Base-by-base conservation (phyloP, 2,113 vertebrate species). In the Pelecanus crispus region DNA sequence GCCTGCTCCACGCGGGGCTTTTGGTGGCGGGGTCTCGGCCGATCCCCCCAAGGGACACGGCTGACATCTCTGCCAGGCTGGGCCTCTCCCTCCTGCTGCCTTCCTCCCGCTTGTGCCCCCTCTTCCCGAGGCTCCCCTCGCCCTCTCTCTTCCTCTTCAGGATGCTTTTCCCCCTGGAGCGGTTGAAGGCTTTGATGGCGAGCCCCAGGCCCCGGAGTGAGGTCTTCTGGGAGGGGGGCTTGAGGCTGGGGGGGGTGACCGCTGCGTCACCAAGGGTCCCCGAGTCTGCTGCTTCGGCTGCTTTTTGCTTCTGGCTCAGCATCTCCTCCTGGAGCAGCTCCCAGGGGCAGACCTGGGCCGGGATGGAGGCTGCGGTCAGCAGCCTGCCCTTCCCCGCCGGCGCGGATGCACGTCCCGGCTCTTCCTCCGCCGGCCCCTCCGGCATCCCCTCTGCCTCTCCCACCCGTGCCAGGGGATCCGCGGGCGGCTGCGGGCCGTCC, bases 121-220 rank as follows among this genome's bases (percentile, higher is more conserved):
- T 77, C 31, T 24, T 47, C 67, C 92, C 20, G 6, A 84, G 70
- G 58, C 73, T 87, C 7, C 50, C 95, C 40, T 95, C 92, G 0
- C 66, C 63, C 2, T 97, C 86, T 34, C 91, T 94, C 34, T 72
- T 97, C 50, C 92, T 97, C 36, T 34, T 93, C 58, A 84, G 65
- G 44, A 63, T 40, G 91, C 95, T 93, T 70, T 89, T 97, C 16
- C 80, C 61, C 79, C 88, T 87, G 81, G 97, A 86, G 8, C 74
- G 94, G 45, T 94, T 97, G 40, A 98, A 75, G 31, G 96, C 98
- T 91, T 93, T 98, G 82, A 98, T 74, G 44, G 98, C 98, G 6
- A 98, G 84, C 3, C 98, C 95, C 88, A 98, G 36, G 34, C 95
- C 92, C 55, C 87, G 77, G 45, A 98, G 31, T 14, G 98, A 97